Evolutionary conservation across 2,797 vertebrate genomes (phyloP).

Genomic region (Anguilla pacifica): DNA sequence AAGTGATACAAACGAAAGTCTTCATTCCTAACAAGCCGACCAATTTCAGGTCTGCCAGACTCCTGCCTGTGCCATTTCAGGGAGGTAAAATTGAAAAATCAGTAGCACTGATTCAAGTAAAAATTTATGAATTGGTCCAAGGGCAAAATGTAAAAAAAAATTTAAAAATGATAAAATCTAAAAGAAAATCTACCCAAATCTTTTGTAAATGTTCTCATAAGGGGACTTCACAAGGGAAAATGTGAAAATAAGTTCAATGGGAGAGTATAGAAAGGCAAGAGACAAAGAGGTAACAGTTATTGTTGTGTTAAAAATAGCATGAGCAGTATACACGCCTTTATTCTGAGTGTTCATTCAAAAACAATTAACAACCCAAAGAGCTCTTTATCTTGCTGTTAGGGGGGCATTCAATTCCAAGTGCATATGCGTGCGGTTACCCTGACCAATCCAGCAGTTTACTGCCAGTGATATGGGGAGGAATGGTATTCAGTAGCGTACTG

Average conservation of each 20-base stretch:
- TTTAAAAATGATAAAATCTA: too few species aligned
- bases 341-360: background rate
- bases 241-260: background rate
- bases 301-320: background rate
- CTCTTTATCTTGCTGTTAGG: background rate
- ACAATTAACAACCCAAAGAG: background rate
- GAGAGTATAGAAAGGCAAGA: background rate
- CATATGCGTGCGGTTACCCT: background rate
- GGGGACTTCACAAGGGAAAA: background rate
- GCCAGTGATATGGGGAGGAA: background rate
- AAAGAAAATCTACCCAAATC: background rate
- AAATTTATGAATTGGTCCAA: conserved; percentile 11
- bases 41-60: conserved; percentile 28
- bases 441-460: background rate
- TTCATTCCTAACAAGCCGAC: conserved; percentile 37
- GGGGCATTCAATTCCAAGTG: background rate
- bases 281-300: background rate
- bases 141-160: background rate
- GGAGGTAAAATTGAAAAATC: conserved; percentile 9
- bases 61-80: conserved; percentile 24
- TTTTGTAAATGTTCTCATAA: background rate
- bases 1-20: conserved; percentile 32
- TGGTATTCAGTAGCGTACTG: background rate
- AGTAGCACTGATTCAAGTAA: conserved; percentile 21
- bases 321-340: background rate